A percentile compares a stretch with the other conserved stretches of the same genome.
Conservation (phyloP, 2,113 vertebrate genomes). For the Chaetodon trifascialis region DNA sequence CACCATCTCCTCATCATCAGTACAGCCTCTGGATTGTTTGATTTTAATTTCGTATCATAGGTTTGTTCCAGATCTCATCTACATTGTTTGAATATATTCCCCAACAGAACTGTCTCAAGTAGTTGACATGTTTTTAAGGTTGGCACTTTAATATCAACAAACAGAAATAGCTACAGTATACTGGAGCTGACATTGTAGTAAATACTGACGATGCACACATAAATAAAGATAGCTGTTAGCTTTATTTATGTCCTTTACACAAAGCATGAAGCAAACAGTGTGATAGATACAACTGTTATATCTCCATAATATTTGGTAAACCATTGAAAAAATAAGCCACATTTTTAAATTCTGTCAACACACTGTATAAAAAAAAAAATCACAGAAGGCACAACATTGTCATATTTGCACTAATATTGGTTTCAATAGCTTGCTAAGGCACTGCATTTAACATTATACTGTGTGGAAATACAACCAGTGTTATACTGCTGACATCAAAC, state of each 20-base stretch:
- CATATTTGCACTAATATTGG: slow-evolving; percentile 44
- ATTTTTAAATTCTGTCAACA: slow-evolving; percentile 29
- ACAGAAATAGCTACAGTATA: background rate
- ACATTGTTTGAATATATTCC: background rate
- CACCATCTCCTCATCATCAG: slow-evolving; percentile 62
- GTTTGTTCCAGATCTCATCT: background rate
- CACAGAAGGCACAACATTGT: slow-evolving; percentile 21
- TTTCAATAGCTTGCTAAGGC: slow-evolving; percentile 53
- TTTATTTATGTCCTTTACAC: slow-evolving; percentile 65
- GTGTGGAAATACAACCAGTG: slow-evolving; percentile 23
- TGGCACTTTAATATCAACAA: background rate
- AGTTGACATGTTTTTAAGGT: background rate
- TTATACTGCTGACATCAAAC: slow-evolving; percentile 37
- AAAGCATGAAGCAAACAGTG: slow-evolving; percentile 49
- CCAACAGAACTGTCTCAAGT: background rate
- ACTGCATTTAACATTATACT: slow-evolving; percentile 20
- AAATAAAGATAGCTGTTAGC: slow-evolving; percentile 23
- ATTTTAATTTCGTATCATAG: background rate
- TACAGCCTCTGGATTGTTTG: background rate
- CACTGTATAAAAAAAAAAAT: slow-evolving; percentile 27
- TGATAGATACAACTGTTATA: slow-evolving; percentile 12
- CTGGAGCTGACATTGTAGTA: background rate
- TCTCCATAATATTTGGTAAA: slow-evolving; percentile 33
- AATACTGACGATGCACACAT: background rate
- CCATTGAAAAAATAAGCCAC: background rate